Evolutionary conservation across 2,888 invertebrate species (phyloP).

Genomic region (Coecobrya sp.): DNA sequence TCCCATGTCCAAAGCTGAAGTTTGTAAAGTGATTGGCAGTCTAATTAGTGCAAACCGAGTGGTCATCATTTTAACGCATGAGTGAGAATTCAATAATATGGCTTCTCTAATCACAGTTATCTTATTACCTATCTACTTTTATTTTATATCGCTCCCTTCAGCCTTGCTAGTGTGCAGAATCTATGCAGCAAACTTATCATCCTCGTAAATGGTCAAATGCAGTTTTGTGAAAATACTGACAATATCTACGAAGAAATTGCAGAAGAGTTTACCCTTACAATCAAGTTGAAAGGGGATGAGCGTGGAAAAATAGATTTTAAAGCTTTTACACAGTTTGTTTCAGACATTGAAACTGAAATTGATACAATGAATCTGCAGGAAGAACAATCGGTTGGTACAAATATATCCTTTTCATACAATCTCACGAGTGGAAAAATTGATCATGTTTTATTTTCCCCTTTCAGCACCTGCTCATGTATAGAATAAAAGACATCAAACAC

Average conservation of each 20-base stretch:
- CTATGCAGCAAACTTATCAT: conserved; percentile 61
- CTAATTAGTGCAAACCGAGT: conserved; percentile 37
- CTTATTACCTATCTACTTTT: background rate
- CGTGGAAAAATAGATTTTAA: conserved; percentile 56
- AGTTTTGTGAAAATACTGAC: conserved; percentile 39
- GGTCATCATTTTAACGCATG: conserved; percentile 65
- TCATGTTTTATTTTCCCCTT: background rate
- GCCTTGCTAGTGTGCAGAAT: conserved; percentile 52
- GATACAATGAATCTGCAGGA: conserved; percentile 55
- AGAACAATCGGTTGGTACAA: conserved; percentile 71
- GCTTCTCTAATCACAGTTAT: no score
- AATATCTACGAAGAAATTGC: conserved; percentile 21
- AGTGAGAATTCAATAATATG: conserved; percentile 15
- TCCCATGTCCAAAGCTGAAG: conserved; percentile 54
- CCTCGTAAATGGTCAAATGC: conserved; percentile 74
- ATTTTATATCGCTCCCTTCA: background rate
- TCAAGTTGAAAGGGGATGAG: conserved; percentile 62
- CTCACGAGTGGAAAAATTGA: no score
- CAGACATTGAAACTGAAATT: conserved; percentile 38
- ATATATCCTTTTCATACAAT: background rate
- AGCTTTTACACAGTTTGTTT: conserved; percentile 60
- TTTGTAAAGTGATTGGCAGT: conserved; percentile 32
- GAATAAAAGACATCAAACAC: conserved; percentile 34
- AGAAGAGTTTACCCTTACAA: conserved; percentile 54
- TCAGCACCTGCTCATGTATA: conserved; percentile 63